phyloP scores from a whole-genome alignment of 2,888 invertebrate species.

The Brassicogethes aeneus region DNA sequence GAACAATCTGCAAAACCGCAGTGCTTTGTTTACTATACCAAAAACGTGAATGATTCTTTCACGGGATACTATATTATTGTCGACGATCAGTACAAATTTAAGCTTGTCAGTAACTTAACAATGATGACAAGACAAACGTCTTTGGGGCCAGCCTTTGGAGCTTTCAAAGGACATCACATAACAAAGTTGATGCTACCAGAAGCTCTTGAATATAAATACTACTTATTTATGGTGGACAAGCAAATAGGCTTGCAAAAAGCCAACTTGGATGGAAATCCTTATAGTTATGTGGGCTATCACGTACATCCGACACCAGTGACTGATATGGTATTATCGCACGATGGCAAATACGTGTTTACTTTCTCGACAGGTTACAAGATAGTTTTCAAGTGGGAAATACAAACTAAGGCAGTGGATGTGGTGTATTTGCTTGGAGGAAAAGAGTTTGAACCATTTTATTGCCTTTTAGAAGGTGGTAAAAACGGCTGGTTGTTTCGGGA shows the following conservation, averaged over 20 bases:
- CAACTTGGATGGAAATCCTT: slow-evolving; percentile 69
- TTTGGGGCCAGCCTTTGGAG: slow-evolving; percentile 60
- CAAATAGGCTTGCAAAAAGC: slow-evolving; percentile 60
- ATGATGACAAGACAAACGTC: slow-evolving; percentile 57
- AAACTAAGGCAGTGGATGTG: slow-evolving; percentile 41
- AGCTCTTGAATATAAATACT: background rate
- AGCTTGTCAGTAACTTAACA: slow-evolving; percentile 53
- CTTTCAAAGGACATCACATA: slow-evolving; percentile 44
- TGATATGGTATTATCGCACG: slow-evolving; percentile 37
- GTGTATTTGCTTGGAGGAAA: slow-evolving; percentile 46
- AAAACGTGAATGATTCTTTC: slow-evolving; percentile 11
- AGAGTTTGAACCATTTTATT: slow-evolving; percentile 59
- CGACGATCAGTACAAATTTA: slow-evolving; percentile 63
- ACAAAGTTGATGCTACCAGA: slow-evolving; percentile 37
- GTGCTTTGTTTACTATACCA: slow-evolving; percentile 28
- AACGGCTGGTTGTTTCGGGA: slow-evolving; percentile 63
- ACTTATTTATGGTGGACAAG: slow-evolving; percentile 31
- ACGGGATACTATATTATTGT: slow-evolving; percentile 45
- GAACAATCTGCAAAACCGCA: slow-evolving; percentile 55
- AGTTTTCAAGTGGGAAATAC: slow-evolving; percentile 51
- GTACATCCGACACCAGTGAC: slow-evolving; percentile 58
- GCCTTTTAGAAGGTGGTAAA: slow-evolving; percentile 59
- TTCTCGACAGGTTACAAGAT: slow-evolving; percentile 45
- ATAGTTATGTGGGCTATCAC: slow-evolving; percentile 51
- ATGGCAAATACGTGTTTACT: slow-evolving; percentile 48